Percentiles rank a stretch among this genome's conserved stretches.
phyloP scores from a whole-genome alignment of 2,797 vertebrate genomes.

The Phoebastria nigripes region DNA sequence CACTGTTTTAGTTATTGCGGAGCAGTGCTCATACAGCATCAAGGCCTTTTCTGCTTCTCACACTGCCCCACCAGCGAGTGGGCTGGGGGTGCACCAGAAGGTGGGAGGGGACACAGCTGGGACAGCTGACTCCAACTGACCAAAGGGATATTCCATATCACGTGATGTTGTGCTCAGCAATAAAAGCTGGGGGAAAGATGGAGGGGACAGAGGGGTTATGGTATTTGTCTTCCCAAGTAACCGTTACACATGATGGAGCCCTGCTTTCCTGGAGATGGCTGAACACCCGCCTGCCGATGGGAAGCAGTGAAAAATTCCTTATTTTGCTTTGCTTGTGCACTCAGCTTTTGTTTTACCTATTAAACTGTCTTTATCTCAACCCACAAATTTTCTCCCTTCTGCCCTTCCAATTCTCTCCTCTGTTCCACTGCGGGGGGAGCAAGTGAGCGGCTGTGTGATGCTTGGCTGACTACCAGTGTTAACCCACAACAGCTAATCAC shows the following conservation, averaged over 20 bases:
- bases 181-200: not conserved
- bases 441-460: fast-evolving
- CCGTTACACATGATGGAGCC: fast-evolving
- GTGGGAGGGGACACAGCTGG: fast-evolving
- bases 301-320: not conserved
- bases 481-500: not conserved
- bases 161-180: not conserved
- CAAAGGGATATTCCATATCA: not conserved
- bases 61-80: fast-evolving
- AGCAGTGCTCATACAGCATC: fast-evolving
- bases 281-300: not conserved
- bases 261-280: not conserved
- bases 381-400: not conserved
- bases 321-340: not conserved
- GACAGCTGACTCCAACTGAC: not conserved
- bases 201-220: fast-evolving
- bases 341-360: not conserved
- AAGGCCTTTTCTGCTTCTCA: not conserved
- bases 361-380: not conserved
- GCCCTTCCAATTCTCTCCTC: not conserved
- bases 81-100: not conserved
- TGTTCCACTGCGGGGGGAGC: fast-evolving
- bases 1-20: not conserved
- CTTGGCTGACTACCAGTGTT: not conserved
- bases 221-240: not conserved